Evolutionary conservation across 2,888 invertebrate genomes (phyloP).

Genomic region (Dryobotodes eremita): DNA sequence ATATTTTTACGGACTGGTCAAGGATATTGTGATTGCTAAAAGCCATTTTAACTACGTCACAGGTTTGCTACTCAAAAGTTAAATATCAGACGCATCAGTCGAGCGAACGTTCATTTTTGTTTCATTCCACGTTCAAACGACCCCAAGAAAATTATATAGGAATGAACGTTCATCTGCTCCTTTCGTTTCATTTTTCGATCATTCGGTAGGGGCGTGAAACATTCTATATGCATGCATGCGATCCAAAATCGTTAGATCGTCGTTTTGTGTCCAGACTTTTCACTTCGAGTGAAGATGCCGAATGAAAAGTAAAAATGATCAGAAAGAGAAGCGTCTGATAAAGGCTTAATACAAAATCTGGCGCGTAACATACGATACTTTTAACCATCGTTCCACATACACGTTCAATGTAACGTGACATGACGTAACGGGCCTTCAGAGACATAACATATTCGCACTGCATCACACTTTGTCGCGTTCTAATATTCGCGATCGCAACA

Average conservation of each 20-base stretch:
- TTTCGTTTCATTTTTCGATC: too few species aligned
- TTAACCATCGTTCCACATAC: neutral
- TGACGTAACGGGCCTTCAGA: conserved; percentile 12
- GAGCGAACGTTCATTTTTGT: neutral
- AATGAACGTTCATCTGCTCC: too few species aligned
- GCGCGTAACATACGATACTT: neutral
- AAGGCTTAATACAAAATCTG: neutral
- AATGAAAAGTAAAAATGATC: neutral
- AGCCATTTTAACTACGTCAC: neutral
- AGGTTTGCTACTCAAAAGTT: too few species aligned
- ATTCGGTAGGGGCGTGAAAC: too few species aligned
- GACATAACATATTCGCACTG: neutral
- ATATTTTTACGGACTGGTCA: neutral
- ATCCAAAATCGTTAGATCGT: too few species aligned
- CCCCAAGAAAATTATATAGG: too few species aligned
- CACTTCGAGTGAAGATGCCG: neutral
- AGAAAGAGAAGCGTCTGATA: neutral
- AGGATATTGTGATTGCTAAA: neutral
- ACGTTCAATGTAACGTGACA: conserved; percentile 9
- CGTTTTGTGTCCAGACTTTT: too few species aligned
- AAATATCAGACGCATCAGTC: neutral
- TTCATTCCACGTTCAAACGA: too few species aligned
- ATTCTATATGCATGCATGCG: too few species aligned
- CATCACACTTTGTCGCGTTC: neutral
- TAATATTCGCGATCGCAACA: neutral